These are phyloP conservation scores for Epinotia ramella DNA, from an alignment of 2,888 invertebrate genomes.

Conservation along the genomic window DNA sequence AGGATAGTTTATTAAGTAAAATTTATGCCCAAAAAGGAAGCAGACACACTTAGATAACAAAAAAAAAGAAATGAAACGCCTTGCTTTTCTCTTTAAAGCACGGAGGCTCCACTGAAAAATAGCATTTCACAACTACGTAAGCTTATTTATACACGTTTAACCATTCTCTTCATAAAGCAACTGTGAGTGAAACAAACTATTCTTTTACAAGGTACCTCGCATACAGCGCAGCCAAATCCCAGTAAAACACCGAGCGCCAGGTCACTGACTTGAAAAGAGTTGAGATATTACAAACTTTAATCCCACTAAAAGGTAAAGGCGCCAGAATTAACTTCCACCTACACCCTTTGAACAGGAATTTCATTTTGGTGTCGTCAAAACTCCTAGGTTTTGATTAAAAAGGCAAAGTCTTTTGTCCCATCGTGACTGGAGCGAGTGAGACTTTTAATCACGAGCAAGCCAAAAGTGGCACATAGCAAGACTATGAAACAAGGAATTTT, in stretches of 20 bases:
- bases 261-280: constrained; percentile 22
- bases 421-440: constrained; percentile 43
- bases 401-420: constrained; percentile 47
- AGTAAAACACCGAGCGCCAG: background rate
- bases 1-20: too few species aligned
- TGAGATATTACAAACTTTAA: constrained; percentile 19
- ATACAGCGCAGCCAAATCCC: constrained; percentile 13
- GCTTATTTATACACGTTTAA: background rate
- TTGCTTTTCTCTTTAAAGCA: too few species aligned
- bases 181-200: constrained; percentile 3
- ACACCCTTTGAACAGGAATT: constrained; percentile 45
- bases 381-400: constrained; percentile 50
- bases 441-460: constrained; percentile 47
- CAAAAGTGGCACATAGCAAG: constrained; percentile 42
- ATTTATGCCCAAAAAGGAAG: too few species aligned
- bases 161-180: background rate
- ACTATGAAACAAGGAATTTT: constrained; percentile 44
- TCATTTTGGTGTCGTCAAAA: constrained; percentile 47
- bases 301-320: constrained; percentile 25
- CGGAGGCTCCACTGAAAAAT: too few species aligned
- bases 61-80: too few species aligned
- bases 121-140: too few species aligned
- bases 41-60: too few species aligned
- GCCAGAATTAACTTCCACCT: constrained; percentile 35
- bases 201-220: constrained; percentile 1